Evolutionary conservation across 1,140 invertebrate genomes (phyloP), one percentile per base, ranked within the genome.

Genomic region (Polyergus mexicanus): DNA sequence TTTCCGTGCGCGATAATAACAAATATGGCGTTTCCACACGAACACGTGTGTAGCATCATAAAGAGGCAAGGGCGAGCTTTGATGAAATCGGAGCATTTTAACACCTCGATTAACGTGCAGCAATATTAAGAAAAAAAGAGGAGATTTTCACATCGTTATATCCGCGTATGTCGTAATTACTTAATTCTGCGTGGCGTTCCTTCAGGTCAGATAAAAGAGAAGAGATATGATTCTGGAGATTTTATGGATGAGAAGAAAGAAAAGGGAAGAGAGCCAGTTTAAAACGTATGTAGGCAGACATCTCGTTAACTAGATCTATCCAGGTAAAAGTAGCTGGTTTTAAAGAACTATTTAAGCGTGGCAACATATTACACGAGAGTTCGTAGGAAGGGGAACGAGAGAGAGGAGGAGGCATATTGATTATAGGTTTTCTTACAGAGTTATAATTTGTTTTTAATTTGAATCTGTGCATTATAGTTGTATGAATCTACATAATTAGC

Each of bases 181-280:
- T 92, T 88, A 91, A 92, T 91, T 91, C 75, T 83, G 66, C 47
- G 38, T 38, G 51, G 58, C 80, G 80, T 84, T 72, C 63, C 56
- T 63, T 19, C 66, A 77, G 83, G 86, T 86, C 89, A 91, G 87
- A 92, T 92, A 78, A 85, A 75, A 91, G 86, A 72, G 69, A 87
- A 58, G 66, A 90, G 83, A 86, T 90, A 90, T 75, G 56, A 62
- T 72, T 56, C 63, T 51, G 51, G 10, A 35, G 44, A 78, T 81
- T 90, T 88, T 63, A 81, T 58, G 54, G 74, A 63, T n/a, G 62
- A 71, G n/a, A 28, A 16, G 25, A 19, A n/a, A 32, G 47, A 72
- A 74, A 66, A 58, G 32, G 32, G 28, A 60, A 63, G 72, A 44
- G 75, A 69, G 77, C 63, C 54, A 76, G 75, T 51, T 54, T 47